Evolutionary conservation across 2,797 vertebrate species (phyloP), one percentile per base, ranked within the genome.

Genomic region (Erithacus rubecula): DNA sequence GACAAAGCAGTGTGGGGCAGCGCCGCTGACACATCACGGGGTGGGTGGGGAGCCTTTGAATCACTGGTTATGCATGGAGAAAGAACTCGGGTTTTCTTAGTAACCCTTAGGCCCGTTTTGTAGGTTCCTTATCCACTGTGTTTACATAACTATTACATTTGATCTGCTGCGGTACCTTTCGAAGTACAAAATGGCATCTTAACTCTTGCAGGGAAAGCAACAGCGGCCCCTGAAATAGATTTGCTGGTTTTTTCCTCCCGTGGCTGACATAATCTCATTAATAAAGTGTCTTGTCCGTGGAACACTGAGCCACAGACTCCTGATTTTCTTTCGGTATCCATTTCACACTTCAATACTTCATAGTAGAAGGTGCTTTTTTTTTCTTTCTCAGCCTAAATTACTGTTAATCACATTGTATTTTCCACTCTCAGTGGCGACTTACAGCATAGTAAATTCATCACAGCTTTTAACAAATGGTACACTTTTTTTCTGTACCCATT

Each of bases 211-310:
- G 6, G 8, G 10, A 13, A 87, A 65, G n/a, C 3, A 11, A 7
- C 14, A 19, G 0, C 51, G 30, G 20, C 5, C 9, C 20, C 5
- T 24, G n/a, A 62, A 90, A 77, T 3, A 24, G 1, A 0, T 12
- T 12, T 4, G 8, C 51, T 67, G 23, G 0, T 47, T 68, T 55
- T 55, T 22, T 0, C 12, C 13, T 80, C 13, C n/a, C 0, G 0
- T 47, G n/a, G 13, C 30, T 51, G 69, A 51, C 62, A 34, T 0
- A 12, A 19, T 64, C 20, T 53, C 1, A 0, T 47, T 52, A 60
- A 27, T 53, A 15, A 72, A 82, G 14, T 46, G 21, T n/a, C 19
- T 0, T 26, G 0, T 76, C n/a, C 21, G 17, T 34, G 22, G 22
- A 90, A 49, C 37, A 11, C 5, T 27, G 41, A 86, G 36, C 36